A percentile compares a stretch with the other conserved stretches of the same genome.
phyloP scores from a whole-genome alignment of 2,888 invertebrate genomes.

The Sminthurinus aureus region DNA sequence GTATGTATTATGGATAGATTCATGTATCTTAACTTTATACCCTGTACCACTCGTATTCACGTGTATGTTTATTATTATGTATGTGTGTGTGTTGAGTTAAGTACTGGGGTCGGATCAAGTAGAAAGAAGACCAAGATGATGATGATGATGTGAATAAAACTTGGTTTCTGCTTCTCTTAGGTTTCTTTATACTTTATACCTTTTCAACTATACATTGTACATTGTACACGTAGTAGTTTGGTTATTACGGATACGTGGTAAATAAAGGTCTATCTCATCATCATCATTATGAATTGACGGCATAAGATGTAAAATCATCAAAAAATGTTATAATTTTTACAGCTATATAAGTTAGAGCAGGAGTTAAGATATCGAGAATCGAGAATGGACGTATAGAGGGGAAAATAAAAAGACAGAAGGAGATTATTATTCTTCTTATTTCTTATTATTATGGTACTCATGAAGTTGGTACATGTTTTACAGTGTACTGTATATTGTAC shows the following conservation, averaged over 20 bases:
- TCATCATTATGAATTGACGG: no score
- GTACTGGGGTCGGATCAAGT: not conserved
- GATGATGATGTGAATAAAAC: not conserved
- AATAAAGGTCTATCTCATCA: no score
- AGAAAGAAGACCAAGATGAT: not conserved
- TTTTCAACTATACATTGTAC: no score
- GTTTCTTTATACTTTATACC: no score
- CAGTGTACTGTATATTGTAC: not conserved
- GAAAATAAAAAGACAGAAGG: no score
- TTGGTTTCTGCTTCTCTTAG: not conserved
- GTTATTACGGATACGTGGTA: no score
- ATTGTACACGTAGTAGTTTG: no score
- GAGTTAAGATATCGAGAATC: not conserved
- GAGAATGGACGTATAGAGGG: no score
- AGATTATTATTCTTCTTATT: not conserved
- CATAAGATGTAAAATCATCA: not conserved
- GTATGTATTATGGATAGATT: no score
- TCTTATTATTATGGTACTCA: constrained; percentile 21
- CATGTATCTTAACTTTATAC: not conserved
- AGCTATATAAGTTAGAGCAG: constrained; percentile 3
- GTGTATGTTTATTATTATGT: constrained; percentile 6
- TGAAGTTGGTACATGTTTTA: constrained; percentile 27
- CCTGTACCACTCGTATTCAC: no score
- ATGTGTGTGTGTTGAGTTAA: constrained; percentile 7
- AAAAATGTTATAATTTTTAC: not conserved